Evolutionary conservation across 2,797 vertebrate genomes (phyloP).

Genomic region (Periparus ater): DNA sequence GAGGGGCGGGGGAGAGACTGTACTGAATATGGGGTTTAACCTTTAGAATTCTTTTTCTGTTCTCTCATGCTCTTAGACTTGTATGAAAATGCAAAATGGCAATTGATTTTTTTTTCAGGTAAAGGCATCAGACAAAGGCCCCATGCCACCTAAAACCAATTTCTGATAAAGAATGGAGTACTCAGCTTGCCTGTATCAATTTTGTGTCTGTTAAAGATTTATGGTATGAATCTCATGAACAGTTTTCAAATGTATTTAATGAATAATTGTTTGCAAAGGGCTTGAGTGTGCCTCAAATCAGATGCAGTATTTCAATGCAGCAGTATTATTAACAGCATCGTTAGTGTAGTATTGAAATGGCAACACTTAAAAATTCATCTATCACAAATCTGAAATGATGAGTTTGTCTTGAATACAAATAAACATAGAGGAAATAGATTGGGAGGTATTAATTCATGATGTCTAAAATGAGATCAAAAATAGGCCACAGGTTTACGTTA

Average conservation of each 20-base stretch:
- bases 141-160: neutral
- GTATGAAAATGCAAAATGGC: neutral
- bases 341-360: constrained; percentile 12
- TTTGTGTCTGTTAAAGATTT: neutral
- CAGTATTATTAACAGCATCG: neutral
- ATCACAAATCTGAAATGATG: constrained; percentile 13
- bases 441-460: neutral
- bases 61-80: neutral
- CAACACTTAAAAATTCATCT: constrained; percentile 21
- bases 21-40: neutral
- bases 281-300: neutral
- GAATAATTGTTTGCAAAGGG: neutral
- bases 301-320: neutral
- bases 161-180: neutral
- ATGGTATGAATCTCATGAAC: neutral
- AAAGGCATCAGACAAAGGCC: neutral
- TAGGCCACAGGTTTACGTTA: neutral
- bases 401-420: constrained; percentile 32
- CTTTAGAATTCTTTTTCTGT: constrained; percentile 16
- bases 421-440: neutral
- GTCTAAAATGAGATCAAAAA: neutral
- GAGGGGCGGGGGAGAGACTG: neutral
- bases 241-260: neutral
- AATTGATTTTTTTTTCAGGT: neutral
- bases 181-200: neutral